Conservation (phyloP, 2,113 vertebrate species). For the Boulengeromyrus knoepffleri region DNA sequence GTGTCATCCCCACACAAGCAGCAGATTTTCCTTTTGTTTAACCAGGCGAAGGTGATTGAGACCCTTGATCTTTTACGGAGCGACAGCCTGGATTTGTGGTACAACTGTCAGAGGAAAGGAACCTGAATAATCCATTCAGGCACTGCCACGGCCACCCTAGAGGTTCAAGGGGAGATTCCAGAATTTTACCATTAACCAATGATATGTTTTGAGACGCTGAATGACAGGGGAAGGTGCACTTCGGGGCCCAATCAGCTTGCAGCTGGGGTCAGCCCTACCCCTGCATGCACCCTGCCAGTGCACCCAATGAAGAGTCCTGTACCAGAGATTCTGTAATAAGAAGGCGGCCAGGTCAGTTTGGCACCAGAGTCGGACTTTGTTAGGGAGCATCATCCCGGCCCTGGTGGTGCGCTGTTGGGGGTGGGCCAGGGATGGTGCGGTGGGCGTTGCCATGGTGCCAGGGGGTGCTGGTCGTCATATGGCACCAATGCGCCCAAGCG, state of each 20-base stretch:
- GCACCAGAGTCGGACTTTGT: neutral
- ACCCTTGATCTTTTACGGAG: neutral
- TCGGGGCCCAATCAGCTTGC: neutral
- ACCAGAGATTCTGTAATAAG: neutral
- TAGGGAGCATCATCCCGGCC: neutral
- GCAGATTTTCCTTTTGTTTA: neutral
- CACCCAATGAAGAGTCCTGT: neutral
- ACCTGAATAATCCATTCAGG: neutral
- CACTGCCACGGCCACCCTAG: neutral
- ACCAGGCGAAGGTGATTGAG: neutral
- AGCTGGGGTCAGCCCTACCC: neutral
- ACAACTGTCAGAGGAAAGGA: neutral
- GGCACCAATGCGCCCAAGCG: neutral
- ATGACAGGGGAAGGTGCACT: neutral
- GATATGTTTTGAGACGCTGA: neutral
- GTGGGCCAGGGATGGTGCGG: neutral
- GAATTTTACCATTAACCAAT: neutral
- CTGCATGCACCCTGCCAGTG: neutral
- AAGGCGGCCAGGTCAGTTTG: neutral
- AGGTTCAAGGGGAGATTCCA: neutral
- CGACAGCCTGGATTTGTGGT: neutral
- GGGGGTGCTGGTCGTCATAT: neutral
- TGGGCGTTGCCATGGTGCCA: neutral
- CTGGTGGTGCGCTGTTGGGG: neutral
- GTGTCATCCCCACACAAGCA: neutral